Evolutionary conservation across 1,140 invertebrate species (phyloP), one percentile per base, ranked within the genome.

Genomic region (Campoletis sonorensis): DNA sequence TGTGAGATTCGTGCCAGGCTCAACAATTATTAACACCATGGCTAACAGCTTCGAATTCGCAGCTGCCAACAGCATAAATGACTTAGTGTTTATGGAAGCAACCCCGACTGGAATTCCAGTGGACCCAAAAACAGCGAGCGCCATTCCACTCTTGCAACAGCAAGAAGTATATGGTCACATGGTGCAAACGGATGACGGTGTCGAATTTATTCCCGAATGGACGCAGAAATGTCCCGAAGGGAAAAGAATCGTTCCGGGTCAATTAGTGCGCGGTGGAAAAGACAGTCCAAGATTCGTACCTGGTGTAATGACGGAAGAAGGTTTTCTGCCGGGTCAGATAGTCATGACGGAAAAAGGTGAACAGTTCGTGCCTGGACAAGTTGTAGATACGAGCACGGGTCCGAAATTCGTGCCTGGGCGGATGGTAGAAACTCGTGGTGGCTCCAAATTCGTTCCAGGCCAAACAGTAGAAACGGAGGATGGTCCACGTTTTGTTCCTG

Each of bases 331-430:
- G 0, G 95, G 95, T 4, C 95, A 96, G 91, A 93, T 94, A 80
- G 94, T 96, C 0, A 94, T 93, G 80, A 95, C 94, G 7, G 94
- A 95, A 87, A 94, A 93, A 79, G 94, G 94, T 2, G 95, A 96
- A 87, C 94, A 95, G 81, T 96, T 96, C 87, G 90, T 94, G 18
- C 93, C 93, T 2, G 94, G 94, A 4, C 93, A 94, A 86, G 93
- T 94, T 0, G 92, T 94, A 4, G 93, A 93, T 75, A 94, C 93
- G 0, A 89, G 88, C 18, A 89, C 89, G 27, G 93, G 93, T 0
- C 92, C 93, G 15, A 93, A 95, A 91, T 96, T 96, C 87, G 95
- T 96, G 16, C 95, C 95, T 27, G 95, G 95, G 2, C 94, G 95
- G 90, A 93, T 96, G 76, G 94, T 96, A 2, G 94, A 96, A 82